Evolutionary conservation across 2,888 invertebrate species (phyloP).

Genomic region (Caenorhabditis sinica): DNA sequence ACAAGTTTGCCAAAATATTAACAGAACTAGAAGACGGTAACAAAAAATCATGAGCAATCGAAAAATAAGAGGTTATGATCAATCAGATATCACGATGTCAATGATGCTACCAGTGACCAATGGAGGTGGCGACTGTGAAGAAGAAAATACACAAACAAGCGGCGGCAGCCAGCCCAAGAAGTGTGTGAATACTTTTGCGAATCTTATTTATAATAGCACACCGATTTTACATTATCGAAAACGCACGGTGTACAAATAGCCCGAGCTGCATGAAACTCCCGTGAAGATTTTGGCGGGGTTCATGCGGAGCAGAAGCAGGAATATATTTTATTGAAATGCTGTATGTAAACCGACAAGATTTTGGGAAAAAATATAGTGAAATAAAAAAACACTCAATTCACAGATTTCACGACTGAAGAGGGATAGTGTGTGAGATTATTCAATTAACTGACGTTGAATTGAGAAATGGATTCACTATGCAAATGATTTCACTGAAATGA

Average conservation of each 20-base stretch:
- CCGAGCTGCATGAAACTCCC: conserved; percentile 34
- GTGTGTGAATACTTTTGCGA: conserved; percentile 58
- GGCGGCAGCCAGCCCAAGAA: conserved; percentile 43
- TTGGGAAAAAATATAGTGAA: no score
- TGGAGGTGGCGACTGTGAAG: conserved; percentile 10
- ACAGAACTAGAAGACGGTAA: not conserved
- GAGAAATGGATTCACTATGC: not conserved
- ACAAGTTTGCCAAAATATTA: conserved; percentile 19
- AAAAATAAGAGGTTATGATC: not conserved
- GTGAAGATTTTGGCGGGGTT: conserved; percentile 36
- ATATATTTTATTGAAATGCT: not conserved
- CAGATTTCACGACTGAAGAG: no score
- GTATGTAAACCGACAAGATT: not conserved
- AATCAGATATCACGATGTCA: conserved; percentile 37
- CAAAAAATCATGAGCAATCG: conserved; percentile 13
- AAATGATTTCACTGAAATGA: not conserved
- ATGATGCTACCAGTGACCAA: conserved; percentile 34
- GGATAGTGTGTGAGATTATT: not conserved
- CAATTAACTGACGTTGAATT: not conserved
- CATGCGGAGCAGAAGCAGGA: conserved; percentile 16
- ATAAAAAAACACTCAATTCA: no score
- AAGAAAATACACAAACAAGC: conserved; percentile 51
- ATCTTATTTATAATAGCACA: conserved; percentile 62
- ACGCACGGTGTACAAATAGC: conserved; percentile 64
- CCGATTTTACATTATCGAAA: conserved; percentile 65